These are phyloP conservation scores for Melieria omissa DNA, from an alignment of 2,888 invertebrate genomes.

Conservation along the genomic window DNA sequence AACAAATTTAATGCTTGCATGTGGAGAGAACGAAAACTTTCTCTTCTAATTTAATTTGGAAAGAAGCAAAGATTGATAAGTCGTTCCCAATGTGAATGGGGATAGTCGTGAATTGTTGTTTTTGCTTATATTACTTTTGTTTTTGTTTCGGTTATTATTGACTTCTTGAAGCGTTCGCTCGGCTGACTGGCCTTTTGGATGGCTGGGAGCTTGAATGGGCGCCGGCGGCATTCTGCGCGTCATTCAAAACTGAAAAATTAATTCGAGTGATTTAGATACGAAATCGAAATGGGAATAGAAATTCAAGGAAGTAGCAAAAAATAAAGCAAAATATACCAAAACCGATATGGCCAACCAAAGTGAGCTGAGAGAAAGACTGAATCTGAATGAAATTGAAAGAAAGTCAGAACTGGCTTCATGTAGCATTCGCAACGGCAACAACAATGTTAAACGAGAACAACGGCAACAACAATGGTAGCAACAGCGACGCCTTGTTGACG, in stretches of 20 bases:
- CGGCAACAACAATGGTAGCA: too few species aligned
- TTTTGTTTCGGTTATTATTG: background rate
- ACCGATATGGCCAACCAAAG: slow-evolving; percentile 31
- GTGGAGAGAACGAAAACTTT: slow-evolving; percentile 52
- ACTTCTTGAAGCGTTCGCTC: background rate
- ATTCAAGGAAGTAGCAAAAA: slow-evolving; percentile 2
- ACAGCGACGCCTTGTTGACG: too few species aligned
- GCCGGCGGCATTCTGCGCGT: too few species aligned
- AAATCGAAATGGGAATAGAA: background rate
- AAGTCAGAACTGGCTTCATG: slow-evolving; percentile 29
- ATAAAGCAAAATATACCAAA: slow-evolving; percentile 5
- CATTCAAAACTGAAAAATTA: too few species aligned
- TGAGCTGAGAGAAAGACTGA: slow-evolving; percentile 40
- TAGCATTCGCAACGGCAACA: too few species aligned
- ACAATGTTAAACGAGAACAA: too few species aligned
- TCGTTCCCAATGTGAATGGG: slow-evolving; percentile 12
- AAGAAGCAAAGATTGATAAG: slow-evolving; percentile 26
- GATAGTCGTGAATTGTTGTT: slow-evolving; percentile 8
- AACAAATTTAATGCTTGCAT: slow-evolving; percentile 42
- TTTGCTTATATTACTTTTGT: background rate
- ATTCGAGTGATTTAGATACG: too few species aligned
- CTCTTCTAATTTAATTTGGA: slow-evolving; percentile 59
- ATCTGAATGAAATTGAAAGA: slow-evolving; percentile 30
- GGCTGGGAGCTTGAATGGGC: too few species aligned
- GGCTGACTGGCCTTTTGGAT: too few species aligned